phyloP scores from a whole-genome alignment of 1,140 invertebrate genomes.

The Copidosoma floridanum region DNA sequence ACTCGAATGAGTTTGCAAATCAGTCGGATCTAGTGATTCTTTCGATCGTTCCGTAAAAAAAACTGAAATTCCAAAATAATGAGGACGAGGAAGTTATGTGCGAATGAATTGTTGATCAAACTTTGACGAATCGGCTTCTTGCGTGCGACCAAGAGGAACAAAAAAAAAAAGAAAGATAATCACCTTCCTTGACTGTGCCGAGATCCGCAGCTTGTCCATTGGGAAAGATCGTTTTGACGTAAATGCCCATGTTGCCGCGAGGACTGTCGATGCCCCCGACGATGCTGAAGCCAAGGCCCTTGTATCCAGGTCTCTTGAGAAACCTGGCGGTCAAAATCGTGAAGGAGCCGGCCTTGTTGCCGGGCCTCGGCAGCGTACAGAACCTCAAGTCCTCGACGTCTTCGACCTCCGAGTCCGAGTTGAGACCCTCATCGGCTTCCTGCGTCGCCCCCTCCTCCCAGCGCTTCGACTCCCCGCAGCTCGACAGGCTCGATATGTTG shows the following conservation, averaged over 20 bases:
- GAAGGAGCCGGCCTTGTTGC: slow-evolving; percentile 50
- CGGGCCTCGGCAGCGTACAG: slow-evolving; percentile 54
- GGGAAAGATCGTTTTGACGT: slow-evolving; percentile 87
- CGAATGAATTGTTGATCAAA: no score
- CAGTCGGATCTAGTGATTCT: no score
- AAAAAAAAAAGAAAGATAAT: no score
- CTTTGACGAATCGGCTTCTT: no score
- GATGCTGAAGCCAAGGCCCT: slow-evolving; percentile 88
- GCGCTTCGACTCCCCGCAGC: not conserved
- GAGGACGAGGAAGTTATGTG: no score
- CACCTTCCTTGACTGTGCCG: slow-evolving; percentile 82
- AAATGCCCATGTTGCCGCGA: slow-evolving; percentile 86
- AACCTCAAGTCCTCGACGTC: slow-evolving; percentile 54
- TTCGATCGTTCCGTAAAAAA: no score
- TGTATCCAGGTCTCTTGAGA: slow-evolving; percentile 79
- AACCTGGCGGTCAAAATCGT: slow-evolving; percentile 64
- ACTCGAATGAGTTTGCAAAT: no score
- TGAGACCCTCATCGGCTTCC: slow-evolving; percentile 50
- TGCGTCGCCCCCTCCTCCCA: slow-evolving; percentile 20
- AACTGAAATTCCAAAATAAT: no score
- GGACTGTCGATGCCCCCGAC: slow-evolving; percentile 87
- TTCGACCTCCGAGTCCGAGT: slow-evolving; percentile 50
- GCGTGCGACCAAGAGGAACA: no score
- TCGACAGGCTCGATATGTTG: slow-evolving; percentile 43
- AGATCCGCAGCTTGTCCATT: slow-evolving; percentile 83